Percentiles rank a stretch among this genome's conserved stretches.
phyloP scores from a whole-genome alignment of 2,888 invertebrate species.

The Quadroppia sp. region DNA sequence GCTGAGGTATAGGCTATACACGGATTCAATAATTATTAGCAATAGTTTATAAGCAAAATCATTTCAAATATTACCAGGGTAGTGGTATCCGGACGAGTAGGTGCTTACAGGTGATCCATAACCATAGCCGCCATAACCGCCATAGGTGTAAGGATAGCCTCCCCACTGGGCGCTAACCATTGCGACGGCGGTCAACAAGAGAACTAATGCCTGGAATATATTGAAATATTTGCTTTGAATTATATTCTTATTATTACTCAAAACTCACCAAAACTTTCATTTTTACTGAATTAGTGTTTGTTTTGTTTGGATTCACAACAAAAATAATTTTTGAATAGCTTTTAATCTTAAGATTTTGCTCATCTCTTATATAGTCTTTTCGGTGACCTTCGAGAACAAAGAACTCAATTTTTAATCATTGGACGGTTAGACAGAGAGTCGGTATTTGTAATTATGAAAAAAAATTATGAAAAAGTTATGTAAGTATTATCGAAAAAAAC shows the following conservation, averaged over 20 bases:
- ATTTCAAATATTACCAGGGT: not conserved
- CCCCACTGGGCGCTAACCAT: not conserved
- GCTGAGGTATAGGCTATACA: not conserved
- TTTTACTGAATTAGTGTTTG: not conserved
- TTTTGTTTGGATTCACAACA: not conserved
- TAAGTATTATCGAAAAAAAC: no score
- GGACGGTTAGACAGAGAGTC: not conserved
- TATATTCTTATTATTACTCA: not conserved
- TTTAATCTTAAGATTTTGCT: not conserved
- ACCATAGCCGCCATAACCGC: not conserved
- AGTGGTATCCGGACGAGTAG: not conserved
- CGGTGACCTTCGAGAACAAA: not conserved
- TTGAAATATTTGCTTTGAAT: not conserved
- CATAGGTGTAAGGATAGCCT: not conserved
- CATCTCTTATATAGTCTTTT: not conserved
- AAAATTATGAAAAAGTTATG: no score
- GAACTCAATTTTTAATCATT: not conserved
- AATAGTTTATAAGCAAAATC: no score
- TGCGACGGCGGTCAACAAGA: not conserved
- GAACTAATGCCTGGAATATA: not conserved
- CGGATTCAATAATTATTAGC: no score
- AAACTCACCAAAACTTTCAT: conserved; percentile 28
- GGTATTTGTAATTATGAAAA: no score
- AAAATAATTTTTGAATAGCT: not conserved
- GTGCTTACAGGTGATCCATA: not conserved